Evolutionary conservation across 2,888 invertebrate genomes (phyloP).

Genomic region (Lasioglossum oenotherae): DNA sequence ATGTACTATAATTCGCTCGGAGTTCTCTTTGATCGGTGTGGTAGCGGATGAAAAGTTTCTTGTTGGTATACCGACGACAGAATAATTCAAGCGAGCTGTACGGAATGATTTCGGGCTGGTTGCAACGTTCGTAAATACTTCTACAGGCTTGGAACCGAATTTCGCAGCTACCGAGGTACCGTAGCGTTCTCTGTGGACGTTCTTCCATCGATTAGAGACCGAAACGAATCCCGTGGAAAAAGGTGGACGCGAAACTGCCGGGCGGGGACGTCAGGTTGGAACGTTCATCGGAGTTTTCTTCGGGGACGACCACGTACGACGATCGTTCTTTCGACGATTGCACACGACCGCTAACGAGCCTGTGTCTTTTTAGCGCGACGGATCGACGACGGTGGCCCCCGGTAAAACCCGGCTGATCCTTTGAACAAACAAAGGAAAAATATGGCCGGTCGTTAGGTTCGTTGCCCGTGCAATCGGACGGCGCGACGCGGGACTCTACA

Average conservation of each 20-base stretch:
- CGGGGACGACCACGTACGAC: conserved; percentile 48
- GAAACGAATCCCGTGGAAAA: conserved; percentile 10
- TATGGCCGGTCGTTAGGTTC: neutral
- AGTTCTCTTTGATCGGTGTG: neutral
- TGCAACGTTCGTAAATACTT: neutral
- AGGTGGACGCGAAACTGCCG: conserved; percentile 32
- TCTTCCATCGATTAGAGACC: neutral
- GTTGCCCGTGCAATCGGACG: neutral
- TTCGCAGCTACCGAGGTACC: neutral
- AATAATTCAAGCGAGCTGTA: no score
- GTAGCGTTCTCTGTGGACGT: neutral
- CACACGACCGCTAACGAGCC: conserved; percentile 66
- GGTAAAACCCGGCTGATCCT: conserved; percentile 4
- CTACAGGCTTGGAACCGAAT: neutral
- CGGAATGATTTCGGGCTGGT: neutral
- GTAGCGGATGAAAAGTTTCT: neutral
- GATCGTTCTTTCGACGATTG: conserved; percentile 63
- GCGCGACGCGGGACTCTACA: neutral
- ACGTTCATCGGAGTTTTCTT: conserved; percentile 60
- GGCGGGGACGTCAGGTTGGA: conserved; percentile 34
- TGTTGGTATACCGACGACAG: neutral
- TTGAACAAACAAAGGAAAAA: neutral
- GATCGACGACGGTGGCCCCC: conserved; percentile 23
- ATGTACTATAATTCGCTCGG: neutral
- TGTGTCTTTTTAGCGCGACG: conserved; percentile 65